Evolutionary conservation across 1,140 invertebrate genomes (phyloP).

Genomic region (Caenorhabditis inopinata): DNA sequence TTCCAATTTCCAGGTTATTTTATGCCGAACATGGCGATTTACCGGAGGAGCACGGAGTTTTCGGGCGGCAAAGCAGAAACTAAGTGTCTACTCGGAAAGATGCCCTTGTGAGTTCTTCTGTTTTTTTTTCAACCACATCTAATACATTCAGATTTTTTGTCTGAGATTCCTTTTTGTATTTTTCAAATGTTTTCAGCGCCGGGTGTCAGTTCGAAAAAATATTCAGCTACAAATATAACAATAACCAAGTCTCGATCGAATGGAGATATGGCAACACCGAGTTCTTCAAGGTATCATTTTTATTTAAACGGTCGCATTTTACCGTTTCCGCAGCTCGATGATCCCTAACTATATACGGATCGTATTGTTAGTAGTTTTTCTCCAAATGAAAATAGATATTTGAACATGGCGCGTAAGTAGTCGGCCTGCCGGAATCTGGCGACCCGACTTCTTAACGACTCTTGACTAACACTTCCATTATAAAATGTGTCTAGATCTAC

Average conservation of each 20-base stretch:
- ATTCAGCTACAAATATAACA: slow-evolving; percentile 5
- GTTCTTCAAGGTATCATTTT: background rate
- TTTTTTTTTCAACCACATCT: background rate
- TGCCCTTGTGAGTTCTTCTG: background rate
- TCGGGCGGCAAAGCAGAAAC: background rate
- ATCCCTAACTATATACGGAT: too few species aligned
- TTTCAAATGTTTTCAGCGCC: background rate
- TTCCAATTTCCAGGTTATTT: background rate
- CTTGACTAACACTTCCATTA: too few species aligned
- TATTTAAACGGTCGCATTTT: too few species aligned
- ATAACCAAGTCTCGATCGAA: slow-evolving; percentile 15
- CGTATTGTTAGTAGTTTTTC: too few species aligned
- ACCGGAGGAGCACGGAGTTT: background rate
- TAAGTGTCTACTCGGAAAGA: background rate
- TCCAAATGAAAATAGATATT: too few species aligned
- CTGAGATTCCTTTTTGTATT: too few species aligned
- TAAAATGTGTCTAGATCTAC: too few species aligned
- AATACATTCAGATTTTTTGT: too few species aligned
- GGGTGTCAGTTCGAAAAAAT: background rate
- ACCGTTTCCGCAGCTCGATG: too few species aligned
- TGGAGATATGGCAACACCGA: background rate
- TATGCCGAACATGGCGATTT: slow-evolving; percentile 13
- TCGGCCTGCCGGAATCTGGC: too few species aligned
- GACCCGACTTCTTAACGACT: too few species aligned
- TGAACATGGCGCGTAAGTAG: too few species aligned